Conservation (phyloP, 2,888 invertebrate species). For the Drosophila anomalipes region DNA sequence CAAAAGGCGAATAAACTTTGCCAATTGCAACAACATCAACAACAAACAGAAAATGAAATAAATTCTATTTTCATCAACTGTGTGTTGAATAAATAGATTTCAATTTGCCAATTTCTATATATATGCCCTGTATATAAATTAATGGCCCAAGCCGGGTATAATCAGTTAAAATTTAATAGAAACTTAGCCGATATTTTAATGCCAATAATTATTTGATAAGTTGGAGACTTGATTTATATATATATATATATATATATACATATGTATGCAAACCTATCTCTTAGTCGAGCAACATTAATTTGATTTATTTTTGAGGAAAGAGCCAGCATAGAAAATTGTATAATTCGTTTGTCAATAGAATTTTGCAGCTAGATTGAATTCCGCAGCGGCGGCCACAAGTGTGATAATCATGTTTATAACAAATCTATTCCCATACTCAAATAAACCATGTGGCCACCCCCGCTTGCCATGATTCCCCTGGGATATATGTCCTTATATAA, state of each 20-base stretch:
- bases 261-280: background rate
- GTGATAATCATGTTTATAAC: slow-evolving; percentile 27
- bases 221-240: background rate
- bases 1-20: slow-evolving; percentile 75
- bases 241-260: background rate
- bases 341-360: background rate
- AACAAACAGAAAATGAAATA: slow-evolving; percentile 8
- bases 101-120: slow-evolving; percentile 28
- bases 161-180: background rate
- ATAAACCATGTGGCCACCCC: background rate
- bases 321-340: background rate
- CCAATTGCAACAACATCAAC: slow-evolving; percentile 27
- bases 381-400: slow-evolving; percentile 24
- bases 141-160: background rate
- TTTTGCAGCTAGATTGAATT: slow-evolving; percentile 16
- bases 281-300: background rate
- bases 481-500: slow-evolving; percentile 45
- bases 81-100: slow-evolving; percentile 46
- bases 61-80: slow-evolving; percentile 41
- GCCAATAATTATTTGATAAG: background rate
- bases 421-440: background rate
- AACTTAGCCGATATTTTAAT: background rate
- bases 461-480: background rate
- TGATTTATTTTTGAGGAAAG: background rate
- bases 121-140: slow-evolving; percentile 7